Evolutionary conservation across 2,113 vertebrate genomes (phyloP).

Genomic region (Daubentonia madagascariensis): DNA sequence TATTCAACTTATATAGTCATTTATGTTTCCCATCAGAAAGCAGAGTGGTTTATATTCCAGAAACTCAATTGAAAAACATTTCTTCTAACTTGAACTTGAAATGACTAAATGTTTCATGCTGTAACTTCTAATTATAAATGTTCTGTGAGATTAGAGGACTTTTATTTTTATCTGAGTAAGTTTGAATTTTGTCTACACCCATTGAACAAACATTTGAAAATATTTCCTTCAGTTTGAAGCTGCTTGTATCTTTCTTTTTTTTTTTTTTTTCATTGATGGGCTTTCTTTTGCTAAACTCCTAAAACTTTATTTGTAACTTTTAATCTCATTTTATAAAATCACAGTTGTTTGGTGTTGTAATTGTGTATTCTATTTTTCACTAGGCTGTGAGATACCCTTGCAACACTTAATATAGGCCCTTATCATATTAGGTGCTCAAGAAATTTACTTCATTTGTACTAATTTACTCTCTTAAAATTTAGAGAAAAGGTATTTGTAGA

Average conservation of each 20-base stretch:
- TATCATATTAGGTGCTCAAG: neutral
- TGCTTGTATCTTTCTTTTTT: slow-evolving; percentile 27
- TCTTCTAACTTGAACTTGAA: slow-evolving; percentile 66
- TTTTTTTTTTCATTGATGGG: neutral
- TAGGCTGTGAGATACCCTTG: neutral
- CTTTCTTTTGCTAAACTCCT: neutral
- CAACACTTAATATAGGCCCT: neutral
- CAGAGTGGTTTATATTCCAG: slow-evolving; percentile 61
- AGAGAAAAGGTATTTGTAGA: neutral
- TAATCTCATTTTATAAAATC: neutral
- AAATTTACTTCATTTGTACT: neutral
- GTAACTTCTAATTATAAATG: slow-evolving; percentile 66
- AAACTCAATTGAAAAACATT: slow-evolving; percentile 67
- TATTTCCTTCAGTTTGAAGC: slow-evolving; percentile 11
- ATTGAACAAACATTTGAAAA: slow-evolving; percentile 57
- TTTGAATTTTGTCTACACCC: slow-evolving; percentile 46
- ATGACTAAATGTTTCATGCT: slow-evolving; percentile 54
- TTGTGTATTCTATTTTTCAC: neutral
- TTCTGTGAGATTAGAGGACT: slow-evolving; percentile 65
- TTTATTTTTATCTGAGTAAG: slow-evolving; percentile 44
- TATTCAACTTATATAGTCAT: slow-evolving; percentile 69
- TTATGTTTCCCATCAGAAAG: slow-evolving; percentile 75
- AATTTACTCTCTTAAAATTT: neutral
- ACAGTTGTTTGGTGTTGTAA: neutral
- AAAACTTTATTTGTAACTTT: neutral